Evolutionary conservation across 2,797 vertebrate genomes (phyloP).

Genomic region (Chromobotia macracanthus): DNA sequence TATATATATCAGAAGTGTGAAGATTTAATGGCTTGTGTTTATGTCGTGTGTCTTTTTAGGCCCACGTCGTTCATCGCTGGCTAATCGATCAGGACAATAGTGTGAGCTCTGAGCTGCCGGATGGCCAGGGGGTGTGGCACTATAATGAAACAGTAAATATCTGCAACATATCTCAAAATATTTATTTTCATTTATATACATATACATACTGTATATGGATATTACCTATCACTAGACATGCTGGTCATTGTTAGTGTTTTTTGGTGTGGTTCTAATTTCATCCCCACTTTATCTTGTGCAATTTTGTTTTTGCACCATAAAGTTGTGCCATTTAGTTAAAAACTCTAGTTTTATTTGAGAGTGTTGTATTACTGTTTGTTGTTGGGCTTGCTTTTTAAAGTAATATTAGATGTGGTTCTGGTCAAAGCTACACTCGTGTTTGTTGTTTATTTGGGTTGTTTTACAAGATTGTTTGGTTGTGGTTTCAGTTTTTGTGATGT

Average conservation of each 20-base stretch:
- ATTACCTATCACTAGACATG: slow-evolving; percentile 75
- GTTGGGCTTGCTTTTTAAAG: slow-evolving; percentile 71
- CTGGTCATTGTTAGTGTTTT: slow-evolving; percentile 75
- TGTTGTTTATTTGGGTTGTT: slow-evolving; percentile 51
- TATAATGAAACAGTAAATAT: slow-evolving; percentile 89
- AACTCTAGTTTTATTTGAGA: slow-evolving; percentile 76
- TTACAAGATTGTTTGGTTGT: slow-evolving; percentile 57
- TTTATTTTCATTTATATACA: slow-evolving; percentile 66
- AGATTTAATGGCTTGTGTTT: slow-evolving; percentile 81
- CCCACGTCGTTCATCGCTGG: slow-evolving; percentile 85
- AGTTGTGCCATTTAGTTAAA: slow-evolving; percentile 46
- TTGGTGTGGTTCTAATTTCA: slow-evolving; percentile 56
- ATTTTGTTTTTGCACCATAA: slow-evolving; percentile 66
- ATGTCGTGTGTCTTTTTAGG: slow-evolving; percentile 86
- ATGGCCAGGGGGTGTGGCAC: slow-evolving; percentile 86
- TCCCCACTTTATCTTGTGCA: slow-evolving; percentile 75
- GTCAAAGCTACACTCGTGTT: slow-evolving; percentile 67
- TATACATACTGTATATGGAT: slow-evolving; percentile 72
- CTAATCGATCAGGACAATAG: slow-evolving; percentile 88
- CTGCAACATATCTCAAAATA: slow-evolving; percentile 82
- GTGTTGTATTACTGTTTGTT: slow-evolving; percentile 78
- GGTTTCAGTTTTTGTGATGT: slow-evolving; percentile 59
- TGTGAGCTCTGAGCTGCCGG: slow-evolving; percentile 86
- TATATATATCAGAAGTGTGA: slow-evolving; percentile 56
- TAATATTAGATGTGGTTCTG: slow-evolving; percentile 68